Percentiles rank a stretch among this genome's conserved stretches.
phyloP scores from a whole-genome alignment of 2,797 vertebrate species.

The Amblyopsis hoosieri region DNA sequence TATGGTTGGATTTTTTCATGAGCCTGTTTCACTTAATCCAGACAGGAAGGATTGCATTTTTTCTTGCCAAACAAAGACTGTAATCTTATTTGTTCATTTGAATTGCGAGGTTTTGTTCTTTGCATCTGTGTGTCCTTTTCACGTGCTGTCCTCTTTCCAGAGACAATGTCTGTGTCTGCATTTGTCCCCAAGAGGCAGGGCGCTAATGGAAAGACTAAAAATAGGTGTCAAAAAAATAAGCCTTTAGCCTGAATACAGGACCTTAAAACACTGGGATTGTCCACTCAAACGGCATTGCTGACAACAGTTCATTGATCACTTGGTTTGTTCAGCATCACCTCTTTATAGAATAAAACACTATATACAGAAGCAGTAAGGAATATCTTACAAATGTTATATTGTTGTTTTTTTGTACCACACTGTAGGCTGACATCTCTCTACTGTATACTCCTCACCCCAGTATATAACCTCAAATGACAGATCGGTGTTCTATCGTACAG shows the following conservation, averaged over 20 bases:
- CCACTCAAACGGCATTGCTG: conserved; percentile 3
- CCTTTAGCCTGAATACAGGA: conserved; percentile 28
- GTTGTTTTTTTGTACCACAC: neutral
- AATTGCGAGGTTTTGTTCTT: conserved; percentile 33
- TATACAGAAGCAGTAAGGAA: too few species aligned
- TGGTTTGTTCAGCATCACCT: conserved; percentile 11
- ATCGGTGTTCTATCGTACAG: conserved; percentile 52
- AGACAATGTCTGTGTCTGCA: conserved; percentile 34
- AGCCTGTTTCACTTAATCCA: conserved; percentile 30
- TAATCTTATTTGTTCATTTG: conserved; percentile 33
- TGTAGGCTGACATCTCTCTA: too few species aligned
- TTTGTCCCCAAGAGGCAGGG: conserved; percentile 27
- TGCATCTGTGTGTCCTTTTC: conserved; percentile 13
- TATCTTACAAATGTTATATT: too few species aligned
- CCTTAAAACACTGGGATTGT: conserved; percentile 7
- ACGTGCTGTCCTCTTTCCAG: conserved; percentile 31
- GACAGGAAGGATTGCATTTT: conserved; percentile 26
- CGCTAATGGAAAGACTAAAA: conserved; percentile 36
- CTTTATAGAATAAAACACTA: conserved; percentile 6
- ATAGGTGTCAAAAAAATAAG: conserved; percentile 38
- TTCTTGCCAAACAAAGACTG: conserved; percentile 29
- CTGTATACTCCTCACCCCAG: conserved; percentile 21
- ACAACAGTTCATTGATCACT: neutral
- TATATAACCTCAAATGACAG: conserved; percentile 26
- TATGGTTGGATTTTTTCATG: conserved; percentile 17